Evolutionary conservation across 2,888 invertebrate genomes (phyloP), one percentile per base, ranked within the genome.

Genomic region (Cryptophagus acutangulus): DNA sequence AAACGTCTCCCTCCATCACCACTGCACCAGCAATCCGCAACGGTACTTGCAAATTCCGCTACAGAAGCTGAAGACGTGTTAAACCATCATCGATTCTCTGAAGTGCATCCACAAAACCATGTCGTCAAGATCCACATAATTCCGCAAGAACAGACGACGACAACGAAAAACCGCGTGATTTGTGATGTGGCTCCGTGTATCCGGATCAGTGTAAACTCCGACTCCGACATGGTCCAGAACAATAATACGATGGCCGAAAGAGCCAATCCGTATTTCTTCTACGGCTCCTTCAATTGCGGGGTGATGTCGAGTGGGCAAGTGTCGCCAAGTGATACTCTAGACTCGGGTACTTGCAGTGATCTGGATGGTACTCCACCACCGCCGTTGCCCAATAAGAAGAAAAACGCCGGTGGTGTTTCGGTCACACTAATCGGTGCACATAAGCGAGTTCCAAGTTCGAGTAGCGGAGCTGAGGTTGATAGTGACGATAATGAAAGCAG

Each of bases 261-360:
- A 46, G 46, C 58, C 52, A 53, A 52, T 52, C 48, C 54, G 38
- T 57, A 61, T 52, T 82, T 82, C 59, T 82, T 78, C 55, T 82
- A 79, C 65, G 77, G 74, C 51, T 72, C 78, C 3, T 80, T 75
- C 52, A 71, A 71, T 43, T 74, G 72, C 54, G 72, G 51, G 16
- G 72, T 82, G 39, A 83, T 84, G 77, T 81, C 84, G 35, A 86
- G 85, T 61, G 87, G 87, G 1, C 87, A 88, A 61, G 84, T 85
- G 59, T 87, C 87, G 17, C 87, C 87, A 1, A 85, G 82, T 58
- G 87, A 87, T 59, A 87, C 87, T 1, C 65, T 87, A 47, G 88
- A 88, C 69, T 88, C 87, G 42, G 88, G 88, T 31, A 88, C 87
- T 20, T 87, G 88, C 70, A 87, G 87, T 64, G 88, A 88, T 68